Base-by-base conservation (phyloP, 2,113 vertebrate species). In the Columba janthina region DNA sequence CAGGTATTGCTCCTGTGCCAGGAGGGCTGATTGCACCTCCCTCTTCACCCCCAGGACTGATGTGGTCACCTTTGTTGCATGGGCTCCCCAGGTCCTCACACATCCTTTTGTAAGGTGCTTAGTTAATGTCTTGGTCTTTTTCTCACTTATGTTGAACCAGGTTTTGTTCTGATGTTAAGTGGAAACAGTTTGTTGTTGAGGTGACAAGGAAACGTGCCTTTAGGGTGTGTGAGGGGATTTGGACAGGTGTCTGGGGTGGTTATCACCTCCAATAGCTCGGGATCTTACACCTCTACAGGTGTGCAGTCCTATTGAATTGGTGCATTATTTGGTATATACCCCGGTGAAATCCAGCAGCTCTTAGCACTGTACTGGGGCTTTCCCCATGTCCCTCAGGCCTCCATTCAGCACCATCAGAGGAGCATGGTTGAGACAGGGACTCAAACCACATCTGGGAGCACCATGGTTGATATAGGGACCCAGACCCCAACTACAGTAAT, bases 1-100 rank as follows among this genome's bases (percentile, higher is more conserved):
- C 0, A 0, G 20, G 46, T 16, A 6, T n/a, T 0, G 2, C 29
- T 71, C 9, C 48, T 62, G 48, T 71, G 71, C 71, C 1, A 2
- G 48, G 32, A 89, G 26, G 12, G 21, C 12, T 89, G 69, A 48
- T 38, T 2, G 0, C n/a, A 81, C 21, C 11, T 74, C 20, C 67
- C 19, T 36, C 32, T 61, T 91, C n/a, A 10, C 15, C 29, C 84
- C n/a, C 0, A 0, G 25, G 26, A 28, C 13, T 72, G 60, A 62
- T 4, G 16, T 44, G 56, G 8, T 29, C 16, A 12, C 50, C 44
- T 80, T 61, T 36, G 42, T 53, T 54, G 53, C 53, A 36, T 0
- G 0, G 15, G 38, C 28, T 84, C 18, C 60, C 9, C 15, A 57
- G 50, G 26, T 87, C 40, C 50, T 86, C 7, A 0, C 29, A 28